Percentiles rank a stretch among this genome's conserved stretches.
Conservation (phyloP, 2,888 invertebrate genomes). For the Apotomis turbidana region DNA sequence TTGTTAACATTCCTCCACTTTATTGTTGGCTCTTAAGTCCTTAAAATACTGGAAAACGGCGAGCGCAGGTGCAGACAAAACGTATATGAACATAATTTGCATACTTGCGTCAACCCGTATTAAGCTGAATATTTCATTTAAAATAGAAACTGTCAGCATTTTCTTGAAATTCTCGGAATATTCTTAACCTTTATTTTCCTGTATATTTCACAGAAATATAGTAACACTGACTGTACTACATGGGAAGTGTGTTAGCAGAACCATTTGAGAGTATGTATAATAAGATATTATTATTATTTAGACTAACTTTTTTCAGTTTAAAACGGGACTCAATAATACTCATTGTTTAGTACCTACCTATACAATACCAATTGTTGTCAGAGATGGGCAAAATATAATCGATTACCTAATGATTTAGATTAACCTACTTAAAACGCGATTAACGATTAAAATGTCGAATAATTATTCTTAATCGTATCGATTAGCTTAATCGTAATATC, state of each 20-base stretch:
- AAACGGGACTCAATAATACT: too few relatives aligned
- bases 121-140: constrained; percentile 17
- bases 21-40: neutral
- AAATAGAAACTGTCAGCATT: neutral
- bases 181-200: neutral
- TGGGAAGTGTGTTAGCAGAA: neutral
- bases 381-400: too few relatives aligned
- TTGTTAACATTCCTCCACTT: neutral
- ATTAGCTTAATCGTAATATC: too few relatives aligned
- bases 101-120: constrained; percentile 10
- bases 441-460: too few relatives aligned
- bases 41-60: constrained; percentile 3
- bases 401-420: too few relatives aligned
- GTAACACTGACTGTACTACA: neutral
- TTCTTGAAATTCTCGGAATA: neutral
- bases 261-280: too few relatives aligned
- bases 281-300: too few relatives aligned
- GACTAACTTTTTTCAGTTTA: too few relatives aligned
- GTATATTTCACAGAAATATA: neutral
- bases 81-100: constrained; percentile 9
- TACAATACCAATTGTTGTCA: too few relatives aligned
- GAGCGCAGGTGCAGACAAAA: constrained; percentile 4
- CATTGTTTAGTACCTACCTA: too few relatives aligned
- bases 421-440: too few relatives aligned
- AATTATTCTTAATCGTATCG: too few relatives aligned